These are phyloP conservation scores for Drosophila demipolita DNA, from an alignment of 2,888 invertebrate species.

Conservation along the genomic window DNA sequence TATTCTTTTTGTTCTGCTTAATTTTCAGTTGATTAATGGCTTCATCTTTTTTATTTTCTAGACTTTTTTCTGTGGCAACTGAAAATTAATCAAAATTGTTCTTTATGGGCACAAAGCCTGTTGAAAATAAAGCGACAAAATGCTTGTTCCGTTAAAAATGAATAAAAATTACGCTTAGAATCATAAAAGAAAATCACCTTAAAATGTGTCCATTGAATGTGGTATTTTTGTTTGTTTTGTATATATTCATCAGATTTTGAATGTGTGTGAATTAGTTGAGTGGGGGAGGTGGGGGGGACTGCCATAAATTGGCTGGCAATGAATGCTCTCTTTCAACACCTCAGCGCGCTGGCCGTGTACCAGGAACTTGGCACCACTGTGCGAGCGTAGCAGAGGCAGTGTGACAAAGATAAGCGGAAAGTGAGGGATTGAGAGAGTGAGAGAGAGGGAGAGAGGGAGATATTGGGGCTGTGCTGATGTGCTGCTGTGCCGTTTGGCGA, in stretches of 20 bases:
- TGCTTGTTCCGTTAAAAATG: conserved; percentile 27
- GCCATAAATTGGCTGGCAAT: conserved; percentile 49
- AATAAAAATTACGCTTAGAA: conserved; percentile 23
- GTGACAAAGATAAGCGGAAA: conserved; percentile 17
- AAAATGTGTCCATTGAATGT: conserved; percentile 30
- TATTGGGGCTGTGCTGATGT: conserved; percentile 28
- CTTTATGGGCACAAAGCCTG: conserved; percentile 10
- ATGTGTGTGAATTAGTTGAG: conserved; percentile 9
- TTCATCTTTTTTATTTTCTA: not conserved
- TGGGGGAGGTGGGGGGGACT: conserved; percentile 4
- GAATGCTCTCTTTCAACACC: conserved; percentile 23
- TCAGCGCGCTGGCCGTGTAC: conserved; percentile 47
- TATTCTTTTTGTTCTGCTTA: not conserved
- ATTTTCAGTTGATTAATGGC: conserved; percentile 30
- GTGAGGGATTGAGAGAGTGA: not conserved
- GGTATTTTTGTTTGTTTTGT: conserved; percentile 1
- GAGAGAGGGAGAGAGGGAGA: not conserved
- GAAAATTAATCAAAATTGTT: conserved; percentile 45
- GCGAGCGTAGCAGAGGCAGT: conserved; percentile 19
- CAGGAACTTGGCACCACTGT: conserved; percentile 71
- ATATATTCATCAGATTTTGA: conserved; percentile 21
- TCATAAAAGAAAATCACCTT: conserved; percentile 30
- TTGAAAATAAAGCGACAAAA: conserved; percentile 2
- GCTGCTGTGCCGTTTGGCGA: conserved; percentile 64
- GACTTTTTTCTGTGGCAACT: conserved; percentile 20